A percentile compares a stretch with the other conserved stretches of the same genome.
Evolutionary conservation across 2,888 invertebrate species (phyloP).

Genomic region (Strigamia maritima): DNA sequence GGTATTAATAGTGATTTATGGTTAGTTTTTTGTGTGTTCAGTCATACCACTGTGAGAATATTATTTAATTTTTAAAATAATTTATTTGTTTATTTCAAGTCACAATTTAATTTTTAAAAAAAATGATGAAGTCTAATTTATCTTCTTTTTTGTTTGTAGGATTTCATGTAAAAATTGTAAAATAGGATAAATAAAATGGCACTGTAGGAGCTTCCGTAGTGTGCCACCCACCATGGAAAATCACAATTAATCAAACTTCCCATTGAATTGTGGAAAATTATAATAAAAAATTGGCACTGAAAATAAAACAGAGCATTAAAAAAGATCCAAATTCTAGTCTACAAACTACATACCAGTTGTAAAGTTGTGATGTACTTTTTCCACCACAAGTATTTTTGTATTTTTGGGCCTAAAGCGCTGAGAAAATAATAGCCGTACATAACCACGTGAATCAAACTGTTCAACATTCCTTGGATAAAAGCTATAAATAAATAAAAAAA

Average conservation of each 20-base stretch:
- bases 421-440: constrained; percentile 21
- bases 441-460: neutral
- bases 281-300: neutral
- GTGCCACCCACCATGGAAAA: neutral
- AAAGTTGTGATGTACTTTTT: constrained; percentile 14
- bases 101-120: no score
- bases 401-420: neutral
- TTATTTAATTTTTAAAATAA: no score
- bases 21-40: no score
- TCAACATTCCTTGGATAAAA: neutral
- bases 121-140: no score
- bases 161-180: neutral
- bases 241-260: neutral
- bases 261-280: neutral
- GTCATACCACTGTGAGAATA: no score
- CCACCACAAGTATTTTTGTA: constrained; percentile 8
- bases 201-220: neutral
- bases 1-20: no score
- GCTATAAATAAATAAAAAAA: no score
- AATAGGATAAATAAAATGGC: neutral
- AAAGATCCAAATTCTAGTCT: neutral
- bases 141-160: neutral
- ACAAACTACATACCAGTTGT: constrained; percentile 4
- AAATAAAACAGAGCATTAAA: neutral
- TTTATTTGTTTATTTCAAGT: no score